Evolutionary conservation across 2,888 invertebrate species (phyloP), one percentile per base, ranked within the genome.

Genomic region (Clistopyga incitator): DNA sequence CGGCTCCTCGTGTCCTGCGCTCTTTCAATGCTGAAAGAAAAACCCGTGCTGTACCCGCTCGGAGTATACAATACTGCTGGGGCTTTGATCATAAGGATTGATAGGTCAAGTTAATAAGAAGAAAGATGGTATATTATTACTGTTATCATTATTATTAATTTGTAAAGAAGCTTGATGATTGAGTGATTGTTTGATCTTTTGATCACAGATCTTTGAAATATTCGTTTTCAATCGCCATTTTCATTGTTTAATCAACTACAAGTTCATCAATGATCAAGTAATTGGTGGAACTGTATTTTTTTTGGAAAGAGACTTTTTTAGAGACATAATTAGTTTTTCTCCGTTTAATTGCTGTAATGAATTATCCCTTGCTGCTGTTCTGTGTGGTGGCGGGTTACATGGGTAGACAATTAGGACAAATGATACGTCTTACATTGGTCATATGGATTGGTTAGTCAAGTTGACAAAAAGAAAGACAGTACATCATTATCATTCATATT

Each of bases 1-100:
- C 20, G 29, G 34, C 38, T 23, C 23, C 61, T 25, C 34, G n/a
- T 50, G 50, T 70, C 71, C 38, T 23, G 25, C 56, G 25, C 59
- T 38, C 61, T 50, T 71, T 71, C 70, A 74, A 56, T 65, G 65
- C 71, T 67, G 65, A 75, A 64, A 38, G 50, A 80, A 68, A 67
- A 61, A 34, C 45, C 59, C 23, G 13, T 61, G 20, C 45, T 18
- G 42, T 18, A 25, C 50, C 77, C 74, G 56, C 65, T 15, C 61
- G 76, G 59, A 59, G 78, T 52, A 50, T 78, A 84, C 81, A 84
- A 84, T 81, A 71, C 47, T 52, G n/a, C 11, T 1, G 6, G 61
- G 45, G 74, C 84, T 84, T 84, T 84, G 84, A 84, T 84, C 84
- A 84, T 84, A 50, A 80, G 64, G 84, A 84, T 84, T 84, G 84